Conservation (phyloP, 2,113 vertebrate species). For the Galemys pyrenaicus region DNA sequence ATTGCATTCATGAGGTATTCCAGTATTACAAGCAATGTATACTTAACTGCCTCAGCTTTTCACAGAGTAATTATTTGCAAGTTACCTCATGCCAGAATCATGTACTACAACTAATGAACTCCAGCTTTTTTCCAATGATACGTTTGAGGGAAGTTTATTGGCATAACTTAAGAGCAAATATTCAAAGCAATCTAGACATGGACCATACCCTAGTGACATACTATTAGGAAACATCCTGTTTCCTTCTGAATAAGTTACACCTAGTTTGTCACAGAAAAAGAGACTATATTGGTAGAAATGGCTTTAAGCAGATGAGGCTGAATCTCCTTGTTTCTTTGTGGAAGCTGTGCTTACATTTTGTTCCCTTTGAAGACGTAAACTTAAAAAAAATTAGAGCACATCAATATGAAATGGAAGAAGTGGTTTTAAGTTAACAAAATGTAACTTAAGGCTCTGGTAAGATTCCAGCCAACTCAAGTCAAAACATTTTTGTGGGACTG, state of each 20-base stretch:
- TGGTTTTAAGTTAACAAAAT: conserved; percentile 61
- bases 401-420: conserved; percentile 60
- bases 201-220: neutral
- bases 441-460: neutral
- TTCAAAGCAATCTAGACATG: neutral
- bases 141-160: neutral
- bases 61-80: conserved; percentile 55
- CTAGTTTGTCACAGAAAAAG: conserved; percentile 37
- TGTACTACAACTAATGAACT: conserved; percentile 10
- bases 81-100: conserved; percentile 51
- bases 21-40: conserved; percentile 38
- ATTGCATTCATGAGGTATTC: conserved; percentile 53
- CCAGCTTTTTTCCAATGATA: neutral
- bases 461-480: conserved; percentile 62
- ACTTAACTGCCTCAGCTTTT: conserved; percentile 32
- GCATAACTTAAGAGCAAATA: conserved; percentile 2
- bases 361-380: conserved; percentile 45
- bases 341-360: conserved; percentile 49
- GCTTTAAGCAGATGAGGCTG: conserved; percentile 16
- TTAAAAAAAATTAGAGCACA: neutral
- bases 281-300: neutral
- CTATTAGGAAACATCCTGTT: neutral
- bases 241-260: neutral
- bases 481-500: conserved; percentile 60
- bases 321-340: conserved; percentile 17